A percentile compares a stretch with the other conserved stretches of the same genome.
These are phyloP conservation scores for Cosmopolites sordidus DNA, from an alignment of 2,888 invertebrate genomes.

Conservation along the genomic window DNA sequence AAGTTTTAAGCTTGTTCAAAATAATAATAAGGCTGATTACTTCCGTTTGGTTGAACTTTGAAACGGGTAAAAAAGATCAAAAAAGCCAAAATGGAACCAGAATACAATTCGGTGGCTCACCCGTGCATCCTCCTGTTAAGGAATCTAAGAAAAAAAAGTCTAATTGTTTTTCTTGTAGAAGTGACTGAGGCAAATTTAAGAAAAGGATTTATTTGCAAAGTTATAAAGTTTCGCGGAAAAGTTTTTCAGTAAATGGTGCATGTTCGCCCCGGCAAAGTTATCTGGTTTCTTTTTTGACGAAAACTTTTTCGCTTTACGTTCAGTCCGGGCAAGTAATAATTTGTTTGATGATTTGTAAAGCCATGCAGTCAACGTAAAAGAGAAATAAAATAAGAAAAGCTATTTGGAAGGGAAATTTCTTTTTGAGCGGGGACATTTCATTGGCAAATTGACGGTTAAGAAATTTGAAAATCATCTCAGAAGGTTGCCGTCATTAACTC, in stretches of 20 bases:
- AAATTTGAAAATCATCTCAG: no score
- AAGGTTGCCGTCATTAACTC: no score
- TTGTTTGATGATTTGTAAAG: slow-evolving; percentile 23
- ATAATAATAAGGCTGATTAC: no score
- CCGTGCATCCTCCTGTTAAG: not conserved
- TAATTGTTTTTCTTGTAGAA: slow-evolving; percentile 28
- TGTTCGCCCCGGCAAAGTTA: slow-evolving; percentile 19
- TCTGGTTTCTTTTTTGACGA: slow-evolving; percentile 19
- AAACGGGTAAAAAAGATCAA: no score
- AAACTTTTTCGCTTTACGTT: slow-evolving; percentile 19
- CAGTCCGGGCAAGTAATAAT: slow-evolving; percentile 14
- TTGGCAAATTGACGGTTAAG: no score
- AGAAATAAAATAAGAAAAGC: slow-evolving; percentile 8
- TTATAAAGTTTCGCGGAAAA: slow-evolving; percentile 21
- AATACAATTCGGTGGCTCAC: not conserved
- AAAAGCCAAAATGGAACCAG: no score
- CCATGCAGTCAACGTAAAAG: slow-evolving; percentile 16
- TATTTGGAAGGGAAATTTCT: slow-evolving; percentile 6
- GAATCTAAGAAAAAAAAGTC: slow-evolving; percentile 13
- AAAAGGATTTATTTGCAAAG: slow-evolving; percentile 27
- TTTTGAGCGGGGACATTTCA: not conserved
- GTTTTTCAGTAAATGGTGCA: slow-evolving; percentile 25
- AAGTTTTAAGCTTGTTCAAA: no score
- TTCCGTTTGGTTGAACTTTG: no score
- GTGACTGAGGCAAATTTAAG: slow-evolving; percentile 28